A percentile compares a stretch with the other conserved stretches of the same genome.
Conservation (phyloP, 2,888 invertebrate species). For the Nemurella pictetii region DNA sequence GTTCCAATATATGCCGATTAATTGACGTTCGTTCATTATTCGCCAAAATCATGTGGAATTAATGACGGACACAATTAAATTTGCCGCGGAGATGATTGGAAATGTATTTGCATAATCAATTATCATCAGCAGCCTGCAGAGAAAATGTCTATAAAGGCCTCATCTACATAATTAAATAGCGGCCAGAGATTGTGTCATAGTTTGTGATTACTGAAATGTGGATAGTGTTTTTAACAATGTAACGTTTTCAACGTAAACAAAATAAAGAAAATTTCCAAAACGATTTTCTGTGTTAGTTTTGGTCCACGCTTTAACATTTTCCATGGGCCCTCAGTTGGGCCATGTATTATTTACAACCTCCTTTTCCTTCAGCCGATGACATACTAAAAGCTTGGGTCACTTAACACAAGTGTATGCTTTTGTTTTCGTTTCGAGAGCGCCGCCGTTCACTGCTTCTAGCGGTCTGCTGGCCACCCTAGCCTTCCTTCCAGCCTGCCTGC, state of each 20-base stretch:
- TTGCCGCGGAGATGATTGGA: background rate
- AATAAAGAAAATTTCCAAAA: background rate
- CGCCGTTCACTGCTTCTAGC: background rate
- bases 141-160: no score
- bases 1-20: background rate
- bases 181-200: no score
- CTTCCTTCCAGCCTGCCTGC: no score
- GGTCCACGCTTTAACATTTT: background rate
- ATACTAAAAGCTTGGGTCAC: conserved; percentile 1
- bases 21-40: background rate
- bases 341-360: conserved; percentile 22
- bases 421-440: conserved; percentile 7
- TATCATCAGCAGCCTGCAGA: background rate
- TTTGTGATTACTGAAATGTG: no score
- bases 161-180: no score
- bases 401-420: background rate
- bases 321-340: background rate
- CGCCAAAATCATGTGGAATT: background rate
- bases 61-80: background rate
- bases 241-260: no score
- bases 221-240: no score
- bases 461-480: no score
- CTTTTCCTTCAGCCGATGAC: conserved; percentile 7
- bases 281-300: background rate
- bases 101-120: background rate